Evolutionary conservation across 2,113 vertebrate genomes (phyloP), one percentile per base, ranked within the genome.

Genomic region (Myiozetetes cayanensis): DNA sequence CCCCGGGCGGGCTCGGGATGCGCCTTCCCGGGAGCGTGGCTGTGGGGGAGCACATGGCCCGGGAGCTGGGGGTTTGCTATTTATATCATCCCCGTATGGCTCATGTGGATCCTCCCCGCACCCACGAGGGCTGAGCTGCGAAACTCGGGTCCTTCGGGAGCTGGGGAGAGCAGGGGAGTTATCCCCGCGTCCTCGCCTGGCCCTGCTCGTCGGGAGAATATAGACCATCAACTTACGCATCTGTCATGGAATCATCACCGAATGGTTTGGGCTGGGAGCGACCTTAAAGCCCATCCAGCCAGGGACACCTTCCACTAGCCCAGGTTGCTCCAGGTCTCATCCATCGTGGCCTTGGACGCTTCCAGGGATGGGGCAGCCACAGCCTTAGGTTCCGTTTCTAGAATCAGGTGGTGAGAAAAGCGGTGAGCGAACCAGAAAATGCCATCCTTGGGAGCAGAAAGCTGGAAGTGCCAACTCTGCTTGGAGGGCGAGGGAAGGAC

Each of bases 371-470:
- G 56, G 31, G 31, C 41, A 68, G 47, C 31, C 65, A 12, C 49
- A 71, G 65, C 43, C 63, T 84, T 37, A 37, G 43, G 10, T 28
- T 81, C 39, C 11, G 1, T 15, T 50, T 70, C 70, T 79, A 7
- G 9, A 37, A 43, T 67, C 43, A 23, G 25, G 33, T 21, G 28
- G 35, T 27, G 83, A 78, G 72, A 20, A n/a, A 19, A 35, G 52
- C 1, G 3, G 4, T 3, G 31, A 31, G 49, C 8, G 19, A 44
- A 21, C 12, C 68, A 3, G 61, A 58, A 23, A 30, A 13, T 12
- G 8, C 4, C 14, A 3, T 58, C 35, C 39, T 47, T 0, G 1
- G 7, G 71, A 87, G 30, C 1, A 0, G 7, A 2, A 5, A n/a
- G 59, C 59, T 65, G 83, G 49, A 59, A 4, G 55, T 8, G 80